A percentile compares a stretch with the other conserved stretches of the same genome.
Evolutionary conservation across 2,113 vertebrate genomes (phyloP).

Genomic region (Taxidea taxus): DNA sequence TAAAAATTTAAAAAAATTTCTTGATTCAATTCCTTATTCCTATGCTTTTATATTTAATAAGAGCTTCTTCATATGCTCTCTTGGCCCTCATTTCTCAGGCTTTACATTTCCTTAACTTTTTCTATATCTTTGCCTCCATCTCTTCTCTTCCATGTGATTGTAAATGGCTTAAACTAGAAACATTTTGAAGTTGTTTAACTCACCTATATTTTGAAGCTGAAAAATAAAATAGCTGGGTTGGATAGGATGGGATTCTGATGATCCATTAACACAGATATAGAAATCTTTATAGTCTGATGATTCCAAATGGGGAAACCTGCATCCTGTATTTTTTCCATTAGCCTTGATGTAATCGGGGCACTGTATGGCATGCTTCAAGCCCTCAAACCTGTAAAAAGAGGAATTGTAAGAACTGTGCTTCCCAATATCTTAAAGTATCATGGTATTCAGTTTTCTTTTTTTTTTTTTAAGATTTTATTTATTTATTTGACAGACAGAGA

Average conservation of each 20-base stretch:
- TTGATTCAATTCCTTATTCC: not conserved
- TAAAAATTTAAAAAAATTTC: not conserved
- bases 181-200: not conserved
- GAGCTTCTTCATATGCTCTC: not conserved
- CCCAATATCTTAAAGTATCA: not conserved
- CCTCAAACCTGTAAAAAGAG: conserved; percentile 83
- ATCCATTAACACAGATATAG: conserved; percentile 89
- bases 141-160: not conserved
- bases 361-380: conserved; percentile 77
- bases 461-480: too few relatives aligned
- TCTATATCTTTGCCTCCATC: not conserved
- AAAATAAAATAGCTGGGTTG: conserved; percentile 81
- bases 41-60: conserved; percentile 4
- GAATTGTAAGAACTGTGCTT: not conserved
- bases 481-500: too few relatives aligned
- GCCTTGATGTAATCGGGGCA: conserved; percentile 83
- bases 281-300: conserved; percentile 89
- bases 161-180: not conserved
- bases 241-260: conserved; percentile 67
- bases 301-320: conserved; percentile 78
- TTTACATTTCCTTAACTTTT: not conserved
- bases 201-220: conserved; percentile 90
- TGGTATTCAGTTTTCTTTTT: conserved; percentile 15
- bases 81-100: not conserved
- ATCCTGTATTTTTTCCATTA: conserved; percentile 78